Percentiles rank a stretch among this genome's conserved stretches.
Conservation (phyloP, 2,888 invertebrate species). For the Oligia fasciuncula region DNA sequence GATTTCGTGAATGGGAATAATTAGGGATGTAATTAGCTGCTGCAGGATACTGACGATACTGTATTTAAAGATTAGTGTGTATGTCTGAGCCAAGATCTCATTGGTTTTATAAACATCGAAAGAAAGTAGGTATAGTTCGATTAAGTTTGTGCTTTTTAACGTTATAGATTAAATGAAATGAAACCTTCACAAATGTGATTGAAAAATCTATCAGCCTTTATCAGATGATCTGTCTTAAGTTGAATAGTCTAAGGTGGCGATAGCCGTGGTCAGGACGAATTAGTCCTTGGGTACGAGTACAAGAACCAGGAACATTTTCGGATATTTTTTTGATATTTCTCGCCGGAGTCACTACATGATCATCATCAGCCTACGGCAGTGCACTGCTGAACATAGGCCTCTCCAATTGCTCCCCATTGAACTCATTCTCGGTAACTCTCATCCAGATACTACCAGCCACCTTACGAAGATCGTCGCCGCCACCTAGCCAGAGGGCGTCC, state of each 20-base stretch:
- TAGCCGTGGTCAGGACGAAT: too few species aligned
- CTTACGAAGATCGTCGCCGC: too few species aligned
- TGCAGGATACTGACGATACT: conserved; percentile 3
- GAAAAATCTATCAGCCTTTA: not conserved
- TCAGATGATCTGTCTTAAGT: not conserved
- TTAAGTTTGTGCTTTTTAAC: not conserved
- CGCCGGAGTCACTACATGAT: too few species aligned
- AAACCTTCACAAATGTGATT: too few species aligned
- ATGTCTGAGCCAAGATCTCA: conserved; percentile 10
- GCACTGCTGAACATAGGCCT: not conserved
- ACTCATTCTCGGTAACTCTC: not conserved
- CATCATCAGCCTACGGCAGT: not conserved
- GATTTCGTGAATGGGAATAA: conserved; percentile 8
- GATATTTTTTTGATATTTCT: not conserved
- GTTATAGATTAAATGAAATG: not conserved
- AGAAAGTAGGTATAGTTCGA: not conserved
- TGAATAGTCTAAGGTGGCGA: too few species aligned
- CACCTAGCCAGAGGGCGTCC: too few species aligned
- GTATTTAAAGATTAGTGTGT: conserved; percentile 16
- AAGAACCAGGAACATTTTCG: not conserved
- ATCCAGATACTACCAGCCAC: not conserved
- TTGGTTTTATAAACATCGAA: not conserved
- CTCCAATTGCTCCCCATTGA: not conserved
- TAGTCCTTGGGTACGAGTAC: not conserved
- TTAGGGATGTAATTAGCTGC: conserved; percentile 35